Evolutionary conservation across 2,888 invertebrate species (phyloP).

Genomic region (Zhuqinia jingwanae): DNA sequence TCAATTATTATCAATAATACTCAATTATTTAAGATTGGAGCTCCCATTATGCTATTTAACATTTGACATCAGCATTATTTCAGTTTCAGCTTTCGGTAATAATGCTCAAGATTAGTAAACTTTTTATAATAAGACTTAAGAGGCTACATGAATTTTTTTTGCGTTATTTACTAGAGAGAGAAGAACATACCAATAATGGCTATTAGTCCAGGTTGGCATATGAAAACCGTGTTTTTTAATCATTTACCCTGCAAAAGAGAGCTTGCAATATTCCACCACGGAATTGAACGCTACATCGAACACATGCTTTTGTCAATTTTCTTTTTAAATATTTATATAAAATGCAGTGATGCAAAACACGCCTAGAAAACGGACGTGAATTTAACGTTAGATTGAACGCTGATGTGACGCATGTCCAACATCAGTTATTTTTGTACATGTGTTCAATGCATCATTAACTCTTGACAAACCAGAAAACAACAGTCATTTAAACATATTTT

Average conservation of each 20-base stretch:
- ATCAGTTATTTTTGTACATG: constrained; percentile 38
- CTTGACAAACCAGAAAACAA: constrained; percentile 59
- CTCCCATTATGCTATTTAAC: constrained; percentile 66
- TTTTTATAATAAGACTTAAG: constrained; percentile 66
- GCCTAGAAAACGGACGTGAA: constrained; percentile 12
- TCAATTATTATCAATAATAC: constrained; percentile 61
- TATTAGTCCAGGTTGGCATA: constrained; percentile 73
- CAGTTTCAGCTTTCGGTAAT: constrained; percentile 15
- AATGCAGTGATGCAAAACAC: neutral
- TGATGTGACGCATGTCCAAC: constrained; percentile 40
- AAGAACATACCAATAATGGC: constrained; percentile 70
- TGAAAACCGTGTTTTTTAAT: constrained; percentile 75
- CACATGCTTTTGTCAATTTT: constrained; percentile 36
- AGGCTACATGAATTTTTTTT: constrained; percentile 60
- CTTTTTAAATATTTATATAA: neutral
- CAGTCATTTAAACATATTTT: constrained; percentile 58
- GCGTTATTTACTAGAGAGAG: constrained; percentile 70
- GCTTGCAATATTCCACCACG: constrained; percentile 70
- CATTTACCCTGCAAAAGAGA: constrained; percentile 77
- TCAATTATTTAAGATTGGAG: constrained; percentile 59
- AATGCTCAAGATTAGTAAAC: constrained; percentile 61
- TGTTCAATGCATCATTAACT: constrained; percentile 68
- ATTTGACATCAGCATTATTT: constrained; percentile 28
- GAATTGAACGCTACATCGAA: constrained; percentile 70
- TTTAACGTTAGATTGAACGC: constrained; percentile 49